Conservation (phyloP, 1,140 invertebrate species). For the Grapholita molesta region DNA sequence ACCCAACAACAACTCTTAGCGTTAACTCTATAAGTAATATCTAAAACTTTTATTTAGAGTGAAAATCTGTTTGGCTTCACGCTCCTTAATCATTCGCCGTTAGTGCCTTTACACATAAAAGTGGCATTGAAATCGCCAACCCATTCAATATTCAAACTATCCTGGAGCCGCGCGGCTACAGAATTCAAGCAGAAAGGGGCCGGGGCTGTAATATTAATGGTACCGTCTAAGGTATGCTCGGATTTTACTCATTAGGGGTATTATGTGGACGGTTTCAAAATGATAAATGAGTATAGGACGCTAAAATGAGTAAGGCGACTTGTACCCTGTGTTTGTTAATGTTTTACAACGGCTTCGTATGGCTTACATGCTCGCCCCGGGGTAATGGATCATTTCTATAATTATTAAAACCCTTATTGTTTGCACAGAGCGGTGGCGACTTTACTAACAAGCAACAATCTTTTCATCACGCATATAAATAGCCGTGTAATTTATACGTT, state of each 20-base stretch:
- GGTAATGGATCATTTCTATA: constrained; percentile 10
- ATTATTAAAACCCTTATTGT: not conserved
- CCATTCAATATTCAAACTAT: constrained; percentile 15
- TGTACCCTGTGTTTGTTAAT: constrained; percentile 49
- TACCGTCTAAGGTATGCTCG: constrained; percentile 70
- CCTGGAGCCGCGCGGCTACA: not conserved
- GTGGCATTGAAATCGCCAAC: constrained; percentile 1
- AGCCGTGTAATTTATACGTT: not conserved
- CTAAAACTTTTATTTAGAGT: not conserved
- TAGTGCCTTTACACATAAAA: not conserved
- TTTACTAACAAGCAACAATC: not conserved
- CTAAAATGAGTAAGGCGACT: constrained; percentile 47
- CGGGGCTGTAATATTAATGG: constrained; percentile 70
- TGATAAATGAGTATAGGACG: constrained; percentile 58
- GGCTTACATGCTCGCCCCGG: constrained; percentile 36
- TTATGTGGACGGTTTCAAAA: constrained; percentile 67
- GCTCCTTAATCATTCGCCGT: not conserved
- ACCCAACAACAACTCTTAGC: not conserved
- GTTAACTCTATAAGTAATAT: not conserved
- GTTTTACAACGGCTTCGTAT: constrained; percentile 50
- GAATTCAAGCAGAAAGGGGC: constrained; percentile 35
- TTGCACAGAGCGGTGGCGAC: not conserved
- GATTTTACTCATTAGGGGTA: constrained; percentile 76
- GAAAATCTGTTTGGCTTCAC: not conserved
- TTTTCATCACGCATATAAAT: not conserved